Evolutionary conservation across 1,140 invertebrate species (phyloP), one percentile per base, ranked within the genome.

Genomic region (Leptinotarsa texana): DNA sequence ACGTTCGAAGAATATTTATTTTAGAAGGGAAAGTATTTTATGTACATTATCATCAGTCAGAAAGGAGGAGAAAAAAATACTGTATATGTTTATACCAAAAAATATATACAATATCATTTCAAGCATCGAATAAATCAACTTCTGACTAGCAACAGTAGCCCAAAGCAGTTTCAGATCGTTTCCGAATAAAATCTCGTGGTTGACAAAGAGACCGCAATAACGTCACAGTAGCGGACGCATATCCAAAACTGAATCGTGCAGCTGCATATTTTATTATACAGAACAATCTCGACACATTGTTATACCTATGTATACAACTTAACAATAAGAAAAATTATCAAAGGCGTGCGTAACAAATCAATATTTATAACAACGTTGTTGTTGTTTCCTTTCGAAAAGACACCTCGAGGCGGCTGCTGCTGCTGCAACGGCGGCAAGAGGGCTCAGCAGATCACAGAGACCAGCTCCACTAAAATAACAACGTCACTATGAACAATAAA

Each of bases 251-350:
- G 79, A 65, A 76, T 76, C 80, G 77, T 72, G 77, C 76, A 81
- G 74, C 78, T 81, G 79, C 73, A 81, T 81, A 65, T 80, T 82
- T 42, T 74, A 81, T 81, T 82, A 80, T 82, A 82, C 81, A 82
- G 80, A 80, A 79, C 79, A 80, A 82, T 80, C 33, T 42, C 33
- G 33, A 42, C 33, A 42, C 33, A 42, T 42, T 42, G 33, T 42
- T 78, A 77, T 78, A 80, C 77, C 75, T 82, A 82, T 65, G 63
- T 79, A 79, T 77, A 79, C 76, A 78, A 80, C 77, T 80, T 80
- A 80, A 79, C 74, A 76, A 75, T 79, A 80, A 77, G 63, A 65
- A 65, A 65, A 65, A 65, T 65, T 15, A 65, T 65, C 13, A 65
- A n/a, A 65, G 51, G 13, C 51, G 51, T 42, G 33, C 33, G n/a